Evolutionary conservation across 2,888 invertebrate species (phyloP).

Genomic region (Drosophila emarginata): DNA sequence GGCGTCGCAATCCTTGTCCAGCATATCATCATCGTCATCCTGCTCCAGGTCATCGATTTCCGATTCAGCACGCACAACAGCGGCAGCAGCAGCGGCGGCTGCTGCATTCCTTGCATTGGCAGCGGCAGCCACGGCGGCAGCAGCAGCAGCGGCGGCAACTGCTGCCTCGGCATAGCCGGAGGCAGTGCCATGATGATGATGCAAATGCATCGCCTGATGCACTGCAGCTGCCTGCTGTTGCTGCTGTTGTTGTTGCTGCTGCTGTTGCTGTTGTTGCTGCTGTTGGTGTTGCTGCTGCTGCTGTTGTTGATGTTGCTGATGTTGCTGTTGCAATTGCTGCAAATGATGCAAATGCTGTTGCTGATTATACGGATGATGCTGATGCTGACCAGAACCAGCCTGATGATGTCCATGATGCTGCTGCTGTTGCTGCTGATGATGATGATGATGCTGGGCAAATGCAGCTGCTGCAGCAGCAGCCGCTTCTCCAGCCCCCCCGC

Average conservation of each 20-base stretch:
- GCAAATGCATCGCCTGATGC: constrained; percentile 58
- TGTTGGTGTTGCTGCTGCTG: constrained; percentile 52
- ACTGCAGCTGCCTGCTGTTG: constrained; percentile 51
- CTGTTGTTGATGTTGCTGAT: constrained; percentile 58
- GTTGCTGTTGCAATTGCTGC: constrained; percentile 74
- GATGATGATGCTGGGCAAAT: constrained; percentile 53
- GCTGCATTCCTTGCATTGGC: constrained; percentile 62
- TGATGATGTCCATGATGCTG: constrained; percentile 31
- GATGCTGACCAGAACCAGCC: constrained; percentile 43
- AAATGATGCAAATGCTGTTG: constrained; percentile 78
- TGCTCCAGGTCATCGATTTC: constrained; percentile 53
- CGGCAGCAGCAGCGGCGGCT: constrained; percentile 51
- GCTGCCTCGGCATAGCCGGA: constrained; percentile 67
- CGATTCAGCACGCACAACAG: constrained; percentile 45
- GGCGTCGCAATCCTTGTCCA: constrained; percentile 42
- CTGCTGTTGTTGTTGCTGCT: constrained; percentile 55
- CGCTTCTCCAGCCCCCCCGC: constrained; percentile 20
- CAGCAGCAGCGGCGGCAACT: constrained; percentile 64
- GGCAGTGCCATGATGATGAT: constrained; percentile 54
- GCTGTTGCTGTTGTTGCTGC: constrained; percentile 59
- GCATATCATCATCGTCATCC: constrained; percentile 50
- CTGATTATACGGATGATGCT: constrained; percentile 79
- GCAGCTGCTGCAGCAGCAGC: constrained; percentile 52
- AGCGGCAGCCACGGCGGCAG: constrained; percentile 62
- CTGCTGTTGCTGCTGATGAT: constrained; percentile 38